These are phyloP conservation scores for Parotocinclus haroldoi DNA, from an alignment of 2,797 vertebrate species.

Conservation along the genomic window DNA sequence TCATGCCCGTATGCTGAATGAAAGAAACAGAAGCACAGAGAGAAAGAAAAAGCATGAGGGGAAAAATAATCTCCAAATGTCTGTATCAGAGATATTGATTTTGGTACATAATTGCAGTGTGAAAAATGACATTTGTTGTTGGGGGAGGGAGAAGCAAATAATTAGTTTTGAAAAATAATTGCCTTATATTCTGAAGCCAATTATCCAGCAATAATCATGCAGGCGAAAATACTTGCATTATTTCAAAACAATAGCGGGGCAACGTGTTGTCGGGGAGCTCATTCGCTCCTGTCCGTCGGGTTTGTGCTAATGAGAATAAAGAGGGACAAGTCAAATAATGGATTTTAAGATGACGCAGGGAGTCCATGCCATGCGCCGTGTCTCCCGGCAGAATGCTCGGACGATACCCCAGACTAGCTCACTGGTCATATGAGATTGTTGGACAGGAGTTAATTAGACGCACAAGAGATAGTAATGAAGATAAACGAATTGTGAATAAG, in stretches of 20 bases:
- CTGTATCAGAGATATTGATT: conserved; percentile 54
- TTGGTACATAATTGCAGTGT: conserved; percentile 60
- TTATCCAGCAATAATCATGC: conserved; percentile 60
- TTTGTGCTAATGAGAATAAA: conserved; percentile 55
- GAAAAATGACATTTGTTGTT: conserved; percentile 56
- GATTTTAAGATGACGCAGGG: conserved; percentile 47
- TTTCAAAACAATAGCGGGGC: conserved; percentile 51
- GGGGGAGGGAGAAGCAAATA: conserved; percentile 41
- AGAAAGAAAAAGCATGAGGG: conserved; percentile 3
- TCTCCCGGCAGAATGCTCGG: conserved; percentile 40
- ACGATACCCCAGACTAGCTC: conserved; percentile 29
- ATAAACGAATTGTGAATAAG: conserved; percentile 44
- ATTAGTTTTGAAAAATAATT: conserved; percentile 56
- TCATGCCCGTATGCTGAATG: conserved; percentile 61
- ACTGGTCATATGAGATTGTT: conserved; percentile 45
- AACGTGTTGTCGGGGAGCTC: conserved; percentile 42
- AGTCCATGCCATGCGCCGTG: conserved; percentile 39
- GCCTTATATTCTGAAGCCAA: conserved; percentile 55
- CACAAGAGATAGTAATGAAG: conserved; percentile 54
- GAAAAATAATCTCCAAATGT: conserved; percentile 33
- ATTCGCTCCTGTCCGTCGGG: conserved; percentile 43
- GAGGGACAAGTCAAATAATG: conserved; percentile 45
- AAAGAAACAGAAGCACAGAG: conserved; percentile 12
- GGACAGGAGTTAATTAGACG: conserved; percentile 43
- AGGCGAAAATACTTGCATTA: conserved; percentile 49